phyloP scores from a whole-genome alignment of 2,113 vertebrate genomes.

The Percopsis transmontana region DNA sequence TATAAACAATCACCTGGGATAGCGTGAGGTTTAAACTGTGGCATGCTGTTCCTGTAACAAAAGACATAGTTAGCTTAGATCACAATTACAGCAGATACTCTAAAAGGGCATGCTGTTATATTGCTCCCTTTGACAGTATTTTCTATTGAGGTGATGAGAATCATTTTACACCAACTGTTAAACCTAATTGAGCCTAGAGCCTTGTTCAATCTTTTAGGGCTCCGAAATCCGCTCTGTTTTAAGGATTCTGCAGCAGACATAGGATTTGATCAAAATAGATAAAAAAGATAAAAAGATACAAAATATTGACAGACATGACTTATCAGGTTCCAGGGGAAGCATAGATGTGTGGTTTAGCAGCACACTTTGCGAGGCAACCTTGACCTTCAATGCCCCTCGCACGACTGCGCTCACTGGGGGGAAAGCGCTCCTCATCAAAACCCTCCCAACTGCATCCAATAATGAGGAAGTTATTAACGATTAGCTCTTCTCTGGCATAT shows the following conservation, averaged over 20 bases:
- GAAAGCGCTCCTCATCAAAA: conserved; percentile 50
- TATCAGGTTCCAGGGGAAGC: background rate
- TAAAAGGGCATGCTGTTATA: conserved; percentile 45
- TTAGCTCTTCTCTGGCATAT: conserved; percentile 68
- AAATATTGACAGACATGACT: background rate
- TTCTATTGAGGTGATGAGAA: conserved; percentile 47
- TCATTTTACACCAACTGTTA: conserved; percentile 51
- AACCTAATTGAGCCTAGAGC: conserved; percentile 48
- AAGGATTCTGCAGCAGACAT: background rate
- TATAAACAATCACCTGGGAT: no score
- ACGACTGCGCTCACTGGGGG: conserved; percentile 25
- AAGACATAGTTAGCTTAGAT: conserved; percentile 34
- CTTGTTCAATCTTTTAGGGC: conserved; percentile 33
- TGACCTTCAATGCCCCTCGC: conserved; percentile 55
- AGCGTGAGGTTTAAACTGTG: background rate
- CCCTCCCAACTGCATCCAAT: conserved; percentile 61
- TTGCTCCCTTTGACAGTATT: conserved; percentile 51
- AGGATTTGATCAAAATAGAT: background rate
- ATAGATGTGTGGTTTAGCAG: background rate
- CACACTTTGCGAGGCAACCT: conserved; percentile 35
- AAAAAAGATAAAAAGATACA: no score
- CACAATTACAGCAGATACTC: conserved; percentile 30
- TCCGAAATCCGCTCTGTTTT: conserved; percentile 21
- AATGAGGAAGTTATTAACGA: conserved; percentile 73
- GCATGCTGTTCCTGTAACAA: conserved; percentile 36